Base-by-base conservation (phyloP, 2,888 invertebrate species). In the Phortica okadai region DNA sequence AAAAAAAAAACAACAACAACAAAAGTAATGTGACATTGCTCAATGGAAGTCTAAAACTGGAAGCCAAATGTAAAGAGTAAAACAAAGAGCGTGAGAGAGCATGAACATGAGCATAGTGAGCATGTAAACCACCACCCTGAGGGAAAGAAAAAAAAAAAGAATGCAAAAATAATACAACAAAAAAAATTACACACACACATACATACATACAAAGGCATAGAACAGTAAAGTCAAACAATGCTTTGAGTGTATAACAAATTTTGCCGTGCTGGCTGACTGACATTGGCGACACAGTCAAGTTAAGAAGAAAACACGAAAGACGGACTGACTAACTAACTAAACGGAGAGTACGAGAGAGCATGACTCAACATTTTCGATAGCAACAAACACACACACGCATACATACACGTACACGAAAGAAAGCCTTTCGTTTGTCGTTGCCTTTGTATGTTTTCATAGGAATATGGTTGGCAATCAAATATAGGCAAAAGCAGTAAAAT, bases 281-380 rank as follows among this genome's bases (percentile, higher is more conserved):
- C 69, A 69, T 69, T 69, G 69, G 62, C 59, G 56, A 74, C 62
- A 1, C 33, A 45, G 45, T 44, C 42, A 44, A 45, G 33, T 41
- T 33, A 74, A 56, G 54, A 74, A 50, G 21, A 11, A 69, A 50
- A 21, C 45, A 50, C 45, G 45, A 69, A n/a, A 45, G n/a, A 44
- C 14, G 33, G 45, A 69, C 33, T 10, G 44, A 62, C 25, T 11
- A 62, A 21, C 33, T 33, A 33, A 33, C 0, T 33, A 5, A 33
- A 33, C 33, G 33, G 1, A 33, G 33, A 33, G 33, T 33, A 62
- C 62, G 75, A 56, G 58, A 54, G 4, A 76, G 77, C 77, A 82
- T 86, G 86, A 86, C 88, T 86, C 88, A 86, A 87, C 86, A 82
- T 79, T 85, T 86, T 87, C 54, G n/a, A 33, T 33, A 33, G 3